Base-by-base conservation (phyloP, 92 coral and sea anemone genomes). In the Plumapathes pennacea region DNA sequence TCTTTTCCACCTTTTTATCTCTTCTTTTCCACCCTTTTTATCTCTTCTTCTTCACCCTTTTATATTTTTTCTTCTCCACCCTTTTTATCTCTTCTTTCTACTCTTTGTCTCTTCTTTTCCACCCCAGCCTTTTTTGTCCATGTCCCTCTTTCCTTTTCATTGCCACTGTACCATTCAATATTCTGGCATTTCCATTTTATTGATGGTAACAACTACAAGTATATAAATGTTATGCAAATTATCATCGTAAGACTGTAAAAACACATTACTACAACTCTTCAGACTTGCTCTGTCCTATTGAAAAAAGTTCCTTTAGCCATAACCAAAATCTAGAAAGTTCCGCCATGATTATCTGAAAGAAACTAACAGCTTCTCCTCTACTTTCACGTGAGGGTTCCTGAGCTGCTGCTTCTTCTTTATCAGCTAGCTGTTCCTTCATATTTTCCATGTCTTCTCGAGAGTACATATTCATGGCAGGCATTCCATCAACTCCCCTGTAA, bases 401-500 rank as follows among this genome's bases (percentile, higher is more conserved):
- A 49, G 64, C 40, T 7, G 50, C 54, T 4, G 55, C 38, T 31
- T 67, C 64, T 25, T 75, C 50, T 30, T 63, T 57, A 42, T 76
- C n/a, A 13, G 76, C 84, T 84, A 88, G 81, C 47, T 88, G 83
- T 36, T 89, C 78, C 36, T 38, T 64, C 84, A 81, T 83, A 44
- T 83, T 83, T 25, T 60, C 83, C 2, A 88, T 55, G 49, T 94
- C 99, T 17, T 94, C 99, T 18, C 95, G 82, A 15, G 99, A 94
- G 71, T 94, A 94, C 99, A 94, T 94, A 49, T 94, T 94, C 99
- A 94, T 94, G 25, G 90, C 96, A 5, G 99, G 99, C 99, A 94
- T 94, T 39, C 99, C 99, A 10, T 96, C 96, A 32, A 84, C 70
- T 44, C 96, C 99, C 41, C 99, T 94, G 46, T 14, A 65, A 59